Base-by-base conservation (phyloP, 2,113 vertebrate species). In the Zosterops lateralis region DNA sequence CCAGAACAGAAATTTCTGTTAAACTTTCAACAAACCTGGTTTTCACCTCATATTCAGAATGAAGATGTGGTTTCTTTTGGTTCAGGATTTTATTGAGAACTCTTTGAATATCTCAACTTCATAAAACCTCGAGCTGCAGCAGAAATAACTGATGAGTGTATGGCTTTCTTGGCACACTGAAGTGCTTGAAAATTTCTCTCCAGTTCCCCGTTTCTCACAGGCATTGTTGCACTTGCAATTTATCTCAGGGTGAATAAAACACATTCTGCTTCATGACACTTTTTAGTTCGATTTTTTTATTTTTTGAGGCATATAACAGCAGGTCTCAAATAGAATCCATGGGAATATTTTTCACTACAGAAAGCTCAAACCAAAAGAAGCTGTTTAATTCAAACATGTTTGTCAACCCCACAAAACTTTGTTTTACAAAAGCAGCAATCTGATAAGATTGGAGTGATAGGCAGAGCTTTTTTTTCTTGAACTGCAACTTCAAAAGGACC, bases 141-240 rank as follows among this genome's bases (percentile, higher is more conserved):
- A 92, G 85, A 67, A 82, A 71, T 79, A 88, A 73, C 57, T 80
- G 78, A 89, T 92, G 89, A 80, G 54, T 79, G 54, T 42, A 44
- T 21, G 14, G 36, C 34, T 87, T 76, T 62, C 75, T 61, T 73
- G 77, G 74, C 77, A 87, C 48, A 44, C n/a, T 72, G 40, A 89
- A 82, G 50, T 38, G 58, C 82, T 71, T 62, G 79, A 61, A 79
- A 88, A 86, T 86, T n/a, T 90, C 86, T 73, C 71, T 50, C 32
- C 60, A 38, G 64, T 26, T 93, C 56, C 28, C 38, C 0, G 0
- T 92, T 84, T 90, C 89, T 95, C 86, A 77, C 22, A 70, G 89
- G 87, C 47, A 93, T 93, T 92, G 72, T 95, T 93, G 66, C 22
- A 66, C 34, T 65, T 58, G 64, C 80, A 74, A 62, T 93, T 95